A percentile compares a stretch with the other conserved stretches of the same genome.
Conservation (phyloP, 2,113 vertebrate species). For the Microcebus lehilahytsara region DNA sequence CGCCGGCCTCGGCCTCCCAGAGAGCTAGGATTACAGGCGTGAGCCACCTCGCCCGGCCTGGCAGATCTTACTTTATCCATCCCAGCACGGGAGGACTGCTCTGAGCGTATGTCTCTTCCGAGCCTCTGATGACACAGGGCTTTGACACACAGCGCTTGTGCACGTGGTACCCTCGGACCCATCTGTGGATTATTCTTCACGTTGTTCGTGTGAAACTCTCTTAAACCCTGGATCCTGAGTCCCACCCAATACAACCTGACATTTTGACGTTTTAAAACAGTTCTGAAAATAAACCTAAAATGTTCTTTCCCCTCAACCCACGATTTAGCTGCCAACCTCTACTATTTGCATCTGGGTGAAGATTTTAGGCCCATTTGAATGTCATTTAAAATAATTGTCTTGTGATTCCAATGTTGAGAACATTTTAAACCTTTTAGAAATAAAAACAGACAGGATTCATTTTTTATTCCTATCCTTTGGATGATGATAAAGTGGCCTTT, state of each 20-base stretch:
- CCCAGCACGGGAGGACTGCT: neutral
- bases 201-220: neutral
- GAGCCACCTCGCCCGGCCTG: no score
- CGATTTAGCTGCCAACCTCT: neutral
- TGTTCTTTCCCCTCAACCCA: neutral
- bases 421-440: conserved; percentile 25
- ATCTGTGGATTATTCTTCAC: neutral
- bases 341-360: neutral
- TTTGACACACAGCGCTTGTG: neutral
- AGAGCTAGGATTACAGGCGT: no score
- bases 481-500: conserved; percentile 28
- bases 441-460: conserved; percentile 17
- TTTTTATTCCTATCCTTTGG: neutral
- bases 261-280: neutral
- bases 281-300: neutral
- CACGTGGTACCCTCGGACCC: neutral
- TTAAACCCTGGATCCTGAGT: neutral
- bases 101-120: accelerated
- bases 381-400: neutral
- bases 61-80: neutral
- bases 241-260: neutral
- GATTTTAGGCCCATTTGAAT: conserved; percentile 15
- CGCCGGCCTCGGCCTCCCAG: no score
- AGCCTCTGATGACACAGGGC: neutral
- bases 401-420: neutral